phyloP scores from a whole-genome alignment of 2,888 invertebrate genomes.

The Tetragonisca angustula region DNA sequence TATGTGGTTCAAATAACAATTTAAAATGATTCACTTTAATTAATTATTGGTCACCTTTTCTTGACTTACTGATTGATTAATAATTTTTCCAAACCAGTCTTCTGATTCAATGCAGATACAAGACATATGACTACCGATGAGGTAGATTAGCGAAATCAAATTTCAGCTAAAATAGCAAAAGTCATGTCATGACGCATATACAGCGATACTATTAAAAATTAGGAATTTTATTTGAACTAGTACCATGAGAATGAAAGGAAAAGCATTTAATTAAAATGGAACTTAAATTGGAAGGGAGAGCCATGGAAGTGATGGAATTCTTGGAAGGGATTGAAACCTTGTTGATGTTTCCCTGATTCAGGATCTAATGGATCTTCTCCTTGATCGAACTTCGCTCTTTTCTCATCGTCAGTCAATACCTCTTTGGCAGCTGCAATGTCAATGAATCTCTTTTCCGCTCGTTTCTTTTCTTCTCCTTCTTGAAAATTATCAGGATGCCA shows the following conservation, averaged over 20 bases:
- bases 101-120: constrained; percentile 29
- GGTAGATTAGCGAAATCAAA: constrained; percentile 64
- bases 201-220: constrained; percentile 37
- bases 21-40: background rate
- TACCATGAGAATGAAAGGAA: constrained; percentile 11
- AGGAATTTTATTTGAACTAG: constrained; percentile 50
- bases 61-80: constrained; percentile 41
- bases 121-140: constrained; percentile 54
- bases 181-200: constrained; percentile 6
- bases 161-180: constrained; percentile 46
- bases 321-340: constrained; percentile 89
- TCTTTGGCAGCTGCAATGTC: constrained; percentile 99
- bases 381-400: constrained; percentile 95
- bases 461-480: constrained; percentile 94
- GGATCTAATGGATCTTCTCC: constrained; percentile 99
- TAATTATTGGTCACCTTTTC: constrained; percentile 23
- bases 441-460: constrained; percentile 98
- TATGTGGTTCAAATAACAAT: background rate
- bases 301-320: constrained; percentile 88
- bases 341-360: constrained; percentile 89
- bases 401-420: constrained; percentile 95
- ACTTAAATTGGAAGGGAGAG: constrained; percentile 98
- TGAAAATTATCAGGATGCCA: constrained; percentile 99
- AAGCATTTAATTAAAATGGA: constrained; percentile 93
- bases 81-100: constrained; percentile 26